Evolutionary conservation across 2,113 vertebrate genomes (phyloP), one percentile per base, ranked within the genome.

Genomic region (Xenopus laevis): DNA sequence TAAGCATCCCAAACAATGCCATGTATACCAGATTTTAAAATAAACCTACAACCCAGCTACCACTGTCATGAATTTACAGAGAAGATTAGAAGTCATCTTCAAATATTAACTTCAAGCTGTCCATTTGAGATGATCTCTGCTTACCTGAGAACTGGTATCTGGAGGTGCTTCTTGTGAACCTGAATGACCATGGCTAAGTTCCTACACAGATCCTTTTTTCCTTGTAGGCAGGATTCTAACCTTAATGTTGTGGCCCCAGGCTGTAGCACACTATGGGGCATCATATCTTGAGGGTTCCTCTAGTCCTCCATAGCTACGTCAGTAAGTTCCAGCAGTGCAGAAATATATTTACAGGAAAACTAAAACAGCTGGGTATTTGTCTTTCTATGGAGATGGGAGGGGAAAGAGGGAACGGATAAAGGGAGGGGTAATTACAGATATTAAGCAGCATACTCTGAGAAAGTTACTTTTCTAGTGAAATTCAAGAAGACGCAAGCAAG

Each of bases 101-200:
- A n/a, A 16, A 9, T 60, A 40, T 40, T 3, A 6, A 40, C 6
- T n/a, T 40, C 6, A 40, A 9, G 33, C 33, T 40, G 6, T 9
- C 33, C 33, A 40, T 40, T 27, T 40, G 33, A 40, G 33, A 40
- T 40, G 27, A 2, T 17, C 30, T 15, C 60, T 57, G 52, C 74
- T 44, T 76, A 76, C 74, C 74, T 70, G 67, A 63, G 13, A 52
- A 76, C 74, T 15, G 74, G 74, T 59, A 57, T 11, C 60, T 76
- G 66, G 27, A 76, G 74, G 63, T 76, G 18, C 21, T 57, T 76
- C 15, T 67, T 50, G 23, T 40, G 74, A 18, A 76, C 59, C 13
- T 55, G 46, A 55, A 76, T 76, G 33, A 44, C 44, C 33, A 55
- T 76, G 0, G 55, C 9, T 8, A 11, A 27, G 5, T 66, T 27